A percentile compares a stretch with the other conserved stretches of the same genome.
Evolutionary conservation across 2,888 invertebrate species (phyloP).

Genomic region (Euzetes globulus): DNA sequence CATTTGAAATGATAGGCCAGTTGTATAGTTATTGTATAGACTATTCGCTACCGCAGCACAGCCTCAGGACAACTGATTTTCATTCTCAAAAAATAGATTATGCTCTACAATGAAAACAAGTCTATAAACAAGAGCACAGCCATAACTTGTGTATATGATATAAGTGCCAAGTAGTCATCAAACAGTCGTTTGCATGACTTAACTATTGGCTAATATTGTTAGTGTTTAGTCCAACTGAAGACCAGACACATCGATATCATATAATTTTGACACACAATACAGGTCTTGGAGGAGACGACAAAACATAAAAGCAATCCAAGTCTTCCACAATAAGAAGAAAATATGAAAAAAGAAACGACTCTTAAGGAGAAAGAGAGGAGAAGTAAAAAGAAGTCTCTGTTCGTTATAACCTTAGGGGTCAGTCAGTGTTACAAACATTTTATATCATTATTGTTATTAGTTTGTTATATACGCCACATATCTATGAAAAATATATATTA

Average conservation of each 20-base stretch:
- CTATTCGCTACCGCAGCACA: not conserved
- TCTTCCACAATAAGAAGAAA: not conserved
- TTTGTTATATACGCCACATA: not conserved
- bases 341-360: not conserved
- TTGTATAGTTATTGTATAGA: not conserved
- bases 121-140: not conserved
- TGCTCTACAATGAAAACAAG: not conserved
- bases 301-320: not conserved
- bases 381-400: not conserved
- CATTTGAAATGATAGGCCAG: not conserved
- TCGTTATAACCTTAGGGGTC: conserved; percentile 12
- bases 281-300: not conserved
- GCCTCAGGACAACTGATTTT: conserved; percentile 22
- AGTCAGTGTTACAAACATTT: not conserved
- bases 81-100: not conserved
- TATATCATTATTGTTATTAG: conserved; percentile 7
- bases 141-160: not conserved
- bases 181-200: not conserved
- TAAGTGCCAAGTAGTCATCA: conserved; percentile 5
- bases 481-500: not conserved
- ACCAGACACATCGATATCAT: not conserved
- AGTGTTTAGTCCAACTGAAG: not conserved
- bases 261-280: conserved; percentile 18
- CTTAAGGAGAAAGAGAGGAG: not conserved
- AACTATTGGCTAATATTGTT: not conserved